Base-by-base conservation (phyloP, 2,113 vertebrate species). In the Gopherus evgoodei region DNA sequence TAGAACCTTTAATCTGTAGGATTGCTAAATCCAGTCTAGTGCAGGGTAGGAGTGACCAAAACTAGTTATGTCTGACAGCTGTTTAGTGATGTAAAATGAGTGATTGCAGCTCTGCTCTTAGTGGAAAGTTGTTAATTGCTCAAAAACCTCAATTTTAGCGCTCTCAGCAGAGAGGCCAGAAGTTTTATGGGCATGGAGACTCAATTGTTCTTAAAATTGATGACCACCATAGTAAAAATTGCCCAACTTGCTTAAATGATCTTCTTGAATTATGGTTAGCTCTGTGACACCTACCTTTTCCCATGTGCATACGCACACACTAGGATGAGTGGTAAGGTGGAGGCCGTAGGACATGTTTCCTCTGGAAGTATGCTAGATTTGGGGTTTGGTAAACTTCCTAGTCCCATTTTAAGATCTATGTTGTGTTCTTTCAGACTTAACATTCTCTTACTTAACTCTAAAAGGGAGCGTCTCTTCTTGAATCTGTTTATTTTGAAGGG, bases 1-100 rank as follows among this genome's bases (percentile, higher is more conserved):
- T 42, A 96, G 90, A 79, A 49, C 56, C 35, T 91, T 93, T 91
- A 94, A 93, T 95, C 93, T 95, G 27, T 79, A 78, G 75, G 75
- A 6, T 78, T 44, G 42, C 44, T 78, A 12, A 25, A 14, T 47
- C 42, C 6, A 29, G 11, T 47, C 24, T 72, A 44, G 22, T 42
- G 21, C 72, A 76, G 38, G 38, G 42, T 76, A 44, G 47, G 47
- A 92, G 86, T 88, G 5, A 54, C 89, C 62, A n/a, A 47, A 92
- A 84, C 19, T 88, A 78, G 94, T 94, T 88, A 81, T 65, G 86
- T 75, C 54, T 94, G 81, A 78, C 92, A 31, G 53, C 79, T 94
- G 29, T 75, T 75, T 94, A 83, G 89, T 88, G 83, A 29, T 35
- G 31, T 82, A 84, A 92, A 92, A 84, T 90, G 84, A 93, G 35